These are phyloP conservation scores for Dryadula phaetusa DNA, from an alignment of 2,888 invertebrate genomes.

Conservation along the genomic window DNA sequence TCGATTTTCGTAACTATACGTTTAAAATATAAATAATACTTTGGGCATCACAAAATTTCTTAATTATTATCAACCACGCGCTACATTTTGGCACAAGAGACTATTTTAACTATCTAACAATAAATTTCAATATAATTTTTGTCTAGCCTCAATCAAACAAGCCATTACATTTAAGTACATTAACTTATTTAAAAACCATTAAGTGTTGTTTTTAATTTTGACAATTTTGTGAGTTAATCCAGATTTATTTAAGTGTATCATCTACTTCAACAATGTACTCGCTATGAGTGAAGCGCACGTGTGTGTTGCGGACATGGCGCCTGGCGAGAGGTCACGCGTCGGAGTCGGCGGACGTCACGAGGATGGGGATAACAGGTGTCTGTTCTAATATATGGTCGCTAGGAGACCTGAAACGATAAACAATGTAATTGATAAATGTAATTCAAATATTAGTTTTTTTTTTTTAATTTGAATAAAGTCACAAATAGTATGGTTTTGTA, in stretches of 20 bases:
- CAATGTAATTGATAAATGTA: no score
- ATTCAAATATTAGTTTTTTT: no score
- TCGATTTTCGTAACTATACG: background rate
- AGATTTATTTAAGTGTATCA: slow-evolving; percentile 16
- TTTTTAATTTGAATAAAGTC: no score
- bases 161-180: background rate
- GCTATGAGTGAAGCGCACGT: slow-evolving; percentile 37
- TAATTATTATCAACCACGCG: slow-evolving; percentile 9
- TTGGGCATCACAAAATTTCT: slow-evolving; percentile 18
- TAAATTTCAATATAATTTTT: background rate
- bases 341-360: slow-evolving; percentile 73
- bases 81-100: slow-evolving; percentile 24
- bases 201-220: background rate
- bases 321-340: slow-evolving; percentile 62
- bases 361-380: slow-evolving; percentile 69
- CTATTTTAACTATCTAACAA: slow-evolving; percentile 8
- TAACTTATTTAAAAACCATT: background rate
- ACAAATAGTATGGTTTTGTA: no score
- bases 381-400: slow-evolving; percentile 64
- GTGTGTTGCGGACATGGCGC: slow-evolving; percentile 10
- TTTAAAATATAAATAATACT: slow-evolving; percentile 23
- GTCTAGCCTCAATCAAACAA: slow-evolving; percentile 8
- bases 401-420: slow-evolving; percentile 71
- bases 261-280: slow-evolving; percentile 44
- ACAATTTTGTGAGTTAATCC: slow-evolving; percentile 4